phyloP scores from a whole-genome alignment of 2,113 vertebrate species.

The Misgurnus mizolepis region DNA sequence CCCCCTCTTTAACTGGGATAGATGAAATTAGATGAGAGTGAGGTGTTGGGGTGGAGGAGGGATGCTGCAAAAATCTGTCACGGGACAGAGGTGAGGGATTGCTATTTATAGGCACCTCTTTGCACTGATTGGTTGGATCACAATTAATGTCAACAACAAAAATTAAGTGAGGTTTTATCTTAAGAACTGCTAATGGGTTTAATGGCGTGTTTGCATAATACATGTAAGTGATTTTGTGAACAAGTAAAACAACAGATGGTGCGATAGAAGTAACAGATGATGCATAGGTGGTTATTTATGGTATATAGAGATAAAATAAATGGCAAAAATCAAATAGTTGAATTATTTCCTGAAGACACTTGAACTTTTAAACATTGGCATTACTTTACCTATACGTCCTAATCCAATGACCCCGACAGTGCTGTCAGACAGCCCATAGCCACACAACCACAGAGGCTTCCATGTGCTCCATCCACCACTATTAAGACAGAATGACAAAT shows the following conservation, averaged over 20 bases:
- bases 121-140: too few relatives aligned
- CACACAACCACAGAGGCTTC: constrained; percentile 76
- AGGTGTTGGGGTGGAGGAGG: too few relatives aligned
- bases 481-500: neutral
- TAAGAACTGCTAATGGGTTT: neutral
- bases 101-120: too few relatives aligned
- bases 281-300: constrained; percentile 1
- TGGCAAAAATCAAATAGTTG: too few relatives aligned
- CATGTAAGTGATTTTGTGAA: neutral
- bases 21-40: too few relatives aligned
- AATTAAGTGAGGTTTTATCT: neutral
- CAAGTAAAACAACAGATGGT: constrained; percentile 16
- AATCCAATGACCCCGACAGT: constrained; percentile 80
- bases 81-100: too few relatives aligned
- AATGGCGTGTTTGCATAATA: neutral
- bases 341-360: neutral
- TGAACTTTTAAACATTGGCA: neutral
- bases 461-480: constrained; percentile 74
- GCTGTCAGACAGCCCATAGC: constrained; percentile 72
- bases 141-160: neutral
- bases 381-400: constrained; percentile 74
- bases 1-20: too few relatives aligned
- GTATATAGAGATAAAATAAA: neutral
- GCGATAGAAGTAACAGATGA: neutral
- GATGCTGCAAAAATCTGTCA: too few relatives aligned